Evolutionary conservation across 1,140 invertebrate genomes (phyloP).

Genomic region (Patella vulgata): DNA sequence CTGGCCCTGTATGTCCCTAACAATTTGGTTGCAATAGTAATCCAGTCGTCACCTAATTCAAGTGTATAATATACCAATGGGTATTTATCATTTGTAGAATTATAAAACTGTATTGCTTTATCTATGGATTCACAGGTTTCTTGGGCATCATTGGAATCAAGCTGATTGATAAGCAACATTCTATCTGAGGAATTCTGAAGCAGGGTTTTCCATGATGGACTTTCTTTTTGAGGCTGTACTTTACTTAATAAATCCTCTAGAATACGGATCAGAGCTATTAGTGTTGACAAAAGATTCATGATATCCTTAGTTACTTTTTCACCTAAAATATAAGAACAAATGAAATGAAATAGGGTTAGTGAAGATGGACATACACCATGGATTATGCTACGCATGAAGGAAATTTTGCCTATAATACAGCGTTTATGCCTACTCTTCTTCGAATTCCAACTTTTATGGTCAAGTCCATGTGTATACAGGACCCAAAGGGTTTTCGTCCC

Average conservation of each 20-base stretch:
- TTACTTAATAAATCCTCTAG: neutral
- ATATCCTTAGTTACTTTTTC: slow-evolving; percentile 9
- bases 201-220: no score
- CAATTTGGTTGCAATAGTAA: slow-evolving; percentile 1
- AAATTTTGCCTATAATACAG: no score
- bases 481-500: no score
- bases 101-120: slow-evolving; percentile 12
- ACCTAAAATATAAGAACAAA: slow-evolving; percentile 6
- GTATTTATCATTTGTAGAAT: slow-evolving; percentile 1
- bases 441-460: no score
- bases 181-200: no score
- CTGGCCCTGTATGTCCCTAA: slow-evolving; percentile 6
- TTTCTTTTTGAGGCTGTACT: no score
- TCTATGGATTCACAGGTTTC: neutral
- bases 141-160: no score
- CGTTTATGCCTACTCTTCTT: no score
- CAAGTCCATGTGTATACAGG: no score
- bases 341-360: neutral
- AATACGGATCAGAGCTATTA: slow-evolving; percentile 22
- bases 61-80: slow-evolving; percentile 8
- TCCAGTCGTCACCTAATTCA: slow-evolving; percentile 19
- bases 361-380: no score
- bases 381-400: no score
- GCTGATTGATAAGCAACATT: no score
- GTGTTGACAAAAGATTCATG: slow-evolving; percentile 14